Conservation (phyloP, 2,797 vertebrate genomes). For the Brotogeris chrysoptera region DNA sequence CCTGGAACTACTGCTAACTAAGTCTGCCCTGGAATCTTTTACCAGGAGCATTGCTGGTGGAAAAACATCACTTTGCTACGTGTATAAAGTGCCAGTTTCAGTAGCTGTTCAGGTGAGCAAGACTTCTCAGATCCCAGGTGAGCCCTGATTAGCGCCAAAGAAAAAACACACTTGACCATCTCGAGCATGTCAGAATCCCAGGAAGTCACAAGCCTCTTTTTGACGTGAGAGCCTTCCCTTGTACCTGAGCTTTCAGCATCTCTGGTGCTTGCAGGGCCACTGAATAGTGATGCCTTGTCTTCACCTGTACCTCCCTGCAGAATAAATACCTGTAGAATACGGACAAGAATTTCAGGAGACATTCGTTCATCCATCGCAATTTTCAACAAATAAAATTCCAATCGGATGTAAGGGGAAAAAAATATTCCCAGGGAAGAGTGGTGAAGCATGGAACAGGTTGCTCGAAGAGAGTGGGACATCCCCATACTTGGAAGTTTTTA, state of each 20-base stretch:
- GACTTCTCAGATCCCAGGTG: not conserved
- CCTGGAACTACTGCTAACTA: not conserved
- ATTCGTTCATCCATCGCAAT: not conserved
- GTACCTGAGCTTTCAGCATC: not conserved
- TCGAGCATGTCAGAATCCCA: accelerated
- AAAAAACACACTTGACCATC: not conserved
- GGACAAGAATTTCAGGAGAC: not conserved
- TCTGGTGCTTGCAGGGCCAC: not conserved
- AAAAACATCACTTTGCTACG: not conserved
- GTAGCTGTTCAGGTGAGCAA: accelerated
- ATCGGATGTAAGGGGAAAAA: not conserved
- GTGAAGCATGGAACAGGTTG: not conserved
- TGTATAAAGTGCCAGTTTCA: not conserved
- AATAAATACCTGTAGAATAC: not conserved
- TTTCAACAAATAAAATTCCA: not conserved
- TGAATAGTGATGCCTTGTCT: not conserved
- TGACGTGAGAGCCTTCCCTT: not conserved
- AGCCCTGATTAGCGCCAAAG: not conserved
- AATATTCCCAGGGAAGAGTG: not conserved
- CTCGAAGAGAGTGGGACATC: not conserved
- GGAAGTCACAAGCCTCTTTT: not conserved
- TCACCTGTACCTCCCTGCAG: not conserved
- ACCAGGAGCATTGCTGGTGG: not conserved
- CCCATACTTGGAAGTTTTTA: not conserved
- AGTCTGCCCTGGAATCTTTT: not conserved